These are phyloP conservation scores for Hoplostethus mediterraneus DNA, from an alignment of 2,797 vertebrate genomes.

Conservation along the genomic window DNA sequence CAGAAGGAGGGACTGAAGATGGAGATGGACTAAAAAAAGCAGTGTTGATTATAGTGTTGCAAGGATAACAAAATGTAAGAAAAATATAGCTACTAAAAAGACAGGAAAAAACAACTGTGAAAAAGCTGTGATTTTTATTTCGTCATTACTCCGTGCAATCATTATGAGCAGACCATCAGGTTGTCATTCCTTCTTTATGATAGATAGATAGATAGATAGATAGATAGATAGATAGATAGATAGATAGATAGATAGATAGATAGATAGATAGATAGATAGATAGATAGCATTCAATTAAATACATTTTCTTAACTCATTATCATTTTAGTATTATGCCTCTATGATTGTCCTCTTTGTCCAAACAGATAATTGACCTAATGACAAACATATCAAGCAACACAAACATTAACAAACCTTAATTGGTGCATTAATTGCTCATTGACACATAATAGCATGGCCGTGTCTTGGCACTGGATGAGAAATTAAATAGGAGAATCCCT, in stretches of 20 bases:
- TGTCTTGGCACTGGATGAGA: conserved; percentile 52
- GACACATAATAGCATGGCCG: conserved; percentile 71
- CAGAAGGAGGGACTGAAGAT: background rate
- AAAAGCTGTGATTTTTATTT: too few species aligned
- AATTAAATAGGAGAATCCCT: conserved; percentile 76
- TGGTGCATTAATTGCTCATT: conserved; percentile 73
- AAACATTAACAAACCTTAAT: conserved; percentile 66
- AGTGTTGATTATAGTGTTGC: conserved; percentile 1
- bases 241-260: conserved; percentile 9
- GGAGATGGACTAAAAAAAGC: conserved; percentile 1
- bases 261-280: conserved; percentile 24
- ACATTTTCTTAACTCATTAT: too few species aligned
- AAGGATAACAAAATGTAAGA: background rate
- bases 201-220: conserved; percentile 10
- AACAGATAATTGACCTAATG: conserved; percentile 38
- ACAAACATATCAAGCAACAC: conserved; percentile 32
- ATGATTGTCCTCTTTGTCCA: conserved; percentile 8
- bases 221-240: background rate
- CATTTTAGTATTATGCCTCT: background rate
- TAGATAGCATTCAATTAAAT: background rate
- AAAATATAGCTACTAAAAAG: background rate
- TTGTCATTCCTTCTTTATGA: too few species aligned
- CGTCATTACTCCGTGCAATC: too few species aligned
- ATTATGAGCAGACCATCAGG: too few species aligned
- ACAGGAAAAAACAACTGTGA: background rate